Percentiles rank a stretch among this genome's conserved stretches.
Evolutionary conservation across 92 coral and sea anemone species (phyloP).

Genomic region (Paramuricea clavata): DNA sequence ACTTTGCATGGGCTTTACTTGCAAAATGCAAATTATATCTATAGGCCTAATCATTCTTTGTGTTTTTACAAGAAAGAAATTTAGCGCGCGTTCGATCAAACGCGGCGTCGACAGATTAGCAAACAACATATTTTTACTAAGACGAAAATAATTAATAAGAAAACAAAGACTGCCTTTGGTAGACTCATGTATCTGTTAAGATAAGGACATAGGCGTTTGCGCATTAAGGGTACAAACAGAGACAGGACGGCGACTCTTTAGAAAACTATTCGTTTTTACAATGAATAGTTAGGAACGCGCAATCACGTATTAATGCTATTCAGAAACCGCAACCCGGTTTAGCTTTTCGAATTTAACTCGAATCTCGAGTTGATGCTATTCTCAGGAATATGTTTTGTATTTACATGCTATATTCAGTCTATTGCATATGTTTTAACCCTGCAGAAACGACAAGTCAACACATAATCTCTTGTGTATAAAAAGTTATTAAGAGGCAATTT

Average conservation of each 20-base stretch:
- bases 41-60: too few species aligned
- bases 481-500: too few species aligned
- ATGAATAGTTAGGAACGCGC: neutral
- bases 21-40: too few species aligned
- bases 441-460: too few species aligned
- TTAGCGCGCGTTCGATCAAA: neutral
- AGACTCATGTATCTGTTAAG: neutral
- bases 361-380: too few species aligned
- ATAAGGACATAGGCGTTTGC: neutral
- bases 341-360: neutral
- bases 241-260: neutral
- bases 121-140: neutral
- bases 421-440: too few species aligned
- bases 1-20: too few species aligned
- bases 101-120: neutral
- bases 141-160: slow-evolving; percentile 1
- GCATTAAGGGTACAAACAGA: neutral
- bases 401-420: too few species aligned
- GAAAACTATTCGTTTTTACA: neutral
- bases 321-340: neutral
- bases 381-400: too few species aligned
- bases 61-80: neutral
- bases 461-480: too few species aligned
- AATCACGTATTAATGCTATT: neutral
- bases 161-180: neutral